Percentiles rank a stretch among this genome's conserved stretches.
These are phyloP conservation scores for Rhopalosiphum padi DNA, from an alignment of 1,140 invertebrate genomes.

Conservation along the genomic window DNA sequence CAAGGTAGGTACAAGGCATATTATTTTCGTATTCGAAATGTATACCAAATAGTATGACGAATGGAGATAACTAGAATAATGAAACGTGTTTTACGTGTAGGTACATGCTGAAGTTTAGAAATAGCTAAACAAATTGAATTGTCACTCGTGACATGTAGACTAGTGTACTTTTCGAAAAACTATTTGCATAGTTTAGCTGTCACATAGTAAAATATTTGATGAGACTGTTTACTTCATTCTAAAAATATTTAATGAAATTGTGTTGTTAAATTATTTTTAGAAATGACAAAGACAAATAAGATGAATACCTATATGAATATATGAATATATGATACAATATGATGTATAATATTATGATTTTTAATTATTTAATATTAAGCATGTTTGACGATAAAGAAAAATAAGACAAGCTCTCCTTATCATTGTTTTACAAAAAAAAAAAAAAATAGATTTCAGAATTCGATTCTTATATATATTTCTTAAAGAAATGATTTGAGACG, in stretches of 20 bases:
- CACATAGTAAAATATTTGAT: background rate
- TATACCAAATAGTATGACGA: background rate
- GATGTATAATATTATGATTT: too few species aligned
- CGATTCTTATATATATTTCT: too few species aligned
- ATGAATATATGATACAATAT: background rate
- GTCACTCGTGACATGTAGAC: background rate
- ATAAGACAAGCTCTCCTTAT: too few species aligned
- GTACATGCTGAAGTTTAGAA: background rate
- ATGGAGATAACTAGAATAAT: background rate
- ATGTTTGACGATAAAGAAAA: too few species aligned
- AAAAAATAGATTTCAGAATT: too few species aligned
- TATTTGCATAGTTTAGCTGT: background rate
- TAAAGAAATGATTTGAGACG: too few species aligned
- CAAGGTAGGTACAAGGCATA: background rate
- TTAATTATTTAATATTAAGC: too few species aligned
- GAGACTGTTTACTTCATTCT: background rate
- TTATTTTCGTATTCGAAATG: background rate
- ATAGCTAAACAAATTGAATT: conserved; percentile 19
- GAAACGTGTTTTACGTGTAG: background rate
- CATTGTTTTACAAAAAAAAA: too few species aligned
- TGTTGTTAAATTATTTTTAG: background rate
- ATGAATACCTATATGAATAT: too few species aligned
- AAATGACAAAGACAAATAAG: background rate
- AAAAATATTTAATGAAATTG: background rate
- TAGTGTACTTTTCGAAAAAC: background rate